Evolutionary conservation across 2,113 vertebrate species (phyloP), one percentile per base, ranked within the genome.

Genomic region (Semnornis frantzii): DNA sequence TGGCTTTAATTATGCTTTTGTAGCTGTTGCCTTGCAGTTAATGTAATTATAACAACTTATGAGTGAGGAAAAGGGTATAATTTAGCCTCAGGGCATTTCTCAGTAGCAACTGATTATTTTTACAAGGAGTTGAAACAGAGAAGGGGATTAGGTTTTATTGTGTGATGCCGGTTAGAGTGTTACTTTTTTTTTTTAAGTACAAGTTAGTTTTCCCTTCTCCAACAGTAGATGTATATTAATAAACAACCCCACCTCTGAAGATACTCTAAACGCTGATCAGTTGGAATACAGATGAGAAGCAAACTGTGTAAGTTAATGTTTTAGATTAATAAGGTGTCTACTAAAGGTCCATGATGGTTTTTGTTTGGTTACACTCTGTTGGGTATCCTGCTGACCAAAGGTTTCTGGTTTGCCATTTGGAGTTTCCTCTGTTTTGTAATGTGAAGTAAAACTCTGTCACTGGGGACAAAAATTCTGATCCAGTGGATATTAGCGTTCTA

Each of bases 71-170:
- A 87, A 57, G 17, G 33, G 15, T 70, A 37, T 84, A 92, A 64
- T 92, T 96, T 87, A 91, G 75, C 74, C 68, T 91, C 91, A 44
- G 69, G 93, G 86, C 90, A 89, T 93, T 94, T 89, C 48, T 92
- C 27, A 65, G 70, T 79, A 76, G 79, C 72, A 72, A 11, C 82
- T 82, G 87, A 62, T 93, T 91, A 57, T 87, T 95, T 90, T 94
- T 19, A 12, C 87, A 83, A 79, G 58, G 15, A 28, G 28, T 85
- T 93, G 77, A 76, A 71, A 83, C 44, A 68, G 9, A 64, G 18
- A 54, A 78, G 46, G 39, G 37, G 18, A 52, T 50, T 27, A 28
- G 31, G 8, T 18, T 93, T 90, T 85, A 58, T 86, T 94, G 57
- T 27, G 12, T 60, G 73, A 76, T 64, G 57, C 14, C 4, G 54